These are phyloP conservation scores for Halictus rubicundus DNA, from an alignment of 1,140 invertebrate species.

Conservation along the genomic window DNA sequence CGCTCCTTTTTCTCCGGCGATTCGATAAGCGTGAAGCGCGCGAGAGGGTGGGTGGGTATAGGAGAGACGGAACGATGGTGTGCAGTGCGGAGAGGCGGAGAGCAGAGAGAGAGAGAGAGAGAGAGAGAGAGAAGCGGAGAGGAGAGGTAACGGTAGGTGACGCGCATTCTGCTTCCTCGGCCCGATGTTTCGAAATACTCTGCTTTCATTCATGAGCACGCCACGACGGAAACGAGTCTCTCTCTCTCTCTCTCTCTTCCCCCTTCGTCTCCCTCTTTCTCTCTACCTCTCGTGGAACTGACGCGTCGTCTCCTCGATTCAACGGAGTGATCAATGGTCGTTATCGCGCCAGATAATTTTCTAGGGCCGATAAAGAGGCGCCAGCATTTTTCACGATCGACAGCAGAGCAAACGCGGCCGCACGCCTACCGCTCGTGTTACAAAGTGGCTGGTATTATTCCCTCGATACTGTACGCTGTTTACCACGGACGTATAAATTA, in stretches of 20 bases:
- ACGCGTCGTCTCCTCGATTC: constrained; percentile 46
- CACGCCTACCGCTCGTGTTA: constrained; percentile 26
- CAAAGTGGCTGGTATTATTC: constrained; percentile 5
- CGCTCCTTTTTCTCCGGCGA: constrained; percentile 28
- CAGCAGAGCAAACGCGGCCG: constrained; percentile 35
- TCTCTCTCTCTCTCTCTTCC: constrained; percentile 17
- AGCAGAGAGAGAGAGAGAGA: too few relatives aligned
- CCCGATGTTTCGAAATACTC: constrained; percentile 60
- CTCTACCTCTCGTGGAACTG: constrained; percentile 9
- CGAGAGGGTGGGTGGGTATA: not conserved
- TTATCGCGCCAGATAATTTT: constrained; percentile 59
- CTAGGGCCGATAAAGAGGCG: constrained; percentile 47
- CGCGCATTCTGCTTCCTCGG: constrained; percentile 42
- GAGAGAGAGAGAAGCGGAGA: not conserved
- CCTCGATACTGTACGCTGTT: not conserved
- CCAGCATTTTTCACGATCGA: constrained; percentile 48
- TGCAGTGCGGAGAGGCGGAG: not conserved
- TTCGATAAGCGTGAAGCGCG: constrained; percentile 38
- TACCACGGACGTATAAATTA: constrained; percentile 1
- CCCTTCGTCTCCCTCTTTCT: constrained; percentile 5
- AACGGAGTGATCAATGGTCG: constrained; percentile 53
- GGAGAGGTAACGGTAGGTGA: constrained; percentile 8
- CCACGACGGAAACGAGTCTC: constrained; percentile 44
- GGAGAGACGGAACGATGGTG: not conserved
- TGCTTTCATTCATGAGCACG: constrained; percentile 59